phyloP scores from a whole-genome alignment of 2,797 vertebrate genomes.

The Oophaga sylvatica region DNA sequence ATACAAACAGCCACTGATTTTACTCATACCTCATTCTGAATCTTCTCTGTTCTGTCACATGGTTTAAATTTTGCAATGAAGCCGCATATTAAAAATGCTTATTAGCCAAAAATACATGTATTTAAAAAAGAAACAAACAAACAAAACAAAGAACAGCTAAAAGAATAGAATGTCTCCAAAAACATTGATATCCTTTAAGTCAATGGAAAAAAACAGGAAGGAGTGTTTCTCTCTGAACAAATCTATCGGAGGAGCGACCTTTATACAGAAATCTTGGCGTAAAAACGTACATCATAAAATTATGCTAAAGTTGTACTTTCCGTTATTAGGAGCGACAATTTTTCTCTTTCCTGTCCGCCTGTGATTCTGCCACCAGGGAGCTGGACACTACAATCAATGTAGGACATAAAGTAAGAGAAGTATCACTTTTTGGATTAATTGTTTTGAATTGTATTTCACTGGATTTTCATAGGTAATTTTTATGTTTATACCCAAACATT shows the following conservation, averaged over 20 bases:
- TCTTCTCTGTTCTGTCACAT: too few species aligned
- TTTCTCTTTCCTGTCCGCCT: background rate
- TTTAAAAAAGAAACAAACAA: too few species aligned
- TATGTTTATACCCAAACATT: background rate
- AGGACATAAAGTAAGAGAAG: slow-evolving; percentile 12
- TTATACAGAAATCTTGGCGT: background rate
- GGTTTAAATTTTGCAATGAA: too few species aligned
- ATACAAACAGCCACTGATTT: too few species aligned
- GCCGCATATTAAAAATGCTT: too few species aligned
- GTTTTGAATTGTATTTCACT: background rate
- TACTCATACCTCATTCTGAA: too few species aligned
- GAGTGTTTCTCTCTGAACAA: background rate
- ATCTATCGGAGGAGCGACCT: background rate
- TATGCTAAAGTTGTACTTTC: background rate
- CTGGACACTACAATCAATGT: background rate
- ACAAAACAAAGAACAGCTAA: too few species aligned
- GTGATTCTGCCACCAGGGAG: background rate
- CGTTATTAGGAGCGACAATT: background rate
- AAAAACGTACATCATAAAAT: background rate
- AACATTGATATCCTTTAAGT: too few species aligned
- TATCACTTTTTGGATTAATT: background rate
- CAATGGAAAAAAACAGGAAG: background rate
- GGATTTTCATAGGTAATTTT: too few species aligned
- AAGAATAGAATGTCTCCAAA: too few species aligned
- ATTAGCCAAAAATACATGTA: too few species aligned